phyloP scores from a whole-genome alignment of 2,888 invertebrate genomes.

The Spodoptera littoralis region DNA sequence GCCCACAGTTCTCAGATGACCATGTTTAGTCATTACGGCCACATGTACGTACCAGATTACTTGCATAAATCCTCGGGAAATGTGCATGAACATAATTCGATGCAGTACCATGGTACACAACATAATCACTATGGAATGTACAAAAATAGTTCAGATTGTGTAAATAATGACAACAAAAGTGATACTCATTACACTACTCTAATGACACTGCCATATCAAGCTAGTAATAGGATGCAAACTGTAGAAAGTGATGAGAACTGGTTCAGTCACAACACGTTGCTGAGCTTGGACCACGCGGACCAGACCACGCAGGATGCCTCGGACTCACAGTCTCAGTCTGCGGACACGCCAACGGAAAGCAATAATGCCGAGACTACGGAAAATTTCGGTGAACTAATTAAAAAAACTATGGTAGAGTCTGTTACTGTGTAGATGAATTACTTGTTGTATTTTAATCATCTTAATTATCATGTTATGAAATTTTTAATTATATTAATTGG shows the following conservation, averaged over 20 bases:
- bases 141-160: constrained; percentile 77
- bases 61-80: constrained; percentile 75
- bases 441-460: constrained; percentile 82
- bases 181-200: constrained; percentile 91
- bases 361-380: constrained; percentile 84
- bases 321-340: constrained; percentile 64
- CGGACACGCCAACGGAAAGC: constrained; percentile 64
- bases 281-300: constrained; percentile 79
- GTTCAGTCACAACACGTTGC: constrained; percentile 83
- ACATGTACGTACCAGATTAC: constrained; percentile 84
- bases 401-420: constrained; percentile 97
- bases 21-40: constrained; percentile 86
- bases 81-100: constrained; percentile 71
- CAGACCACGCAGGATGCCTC: constrained; percentile 77
- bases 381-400: constrained; percentile 97
- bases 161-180: constrained; percentile 83
- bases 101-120: constrained; percentile 76
- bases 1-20: constrained; percentile 86
- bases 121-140: constrained; percentile 82
- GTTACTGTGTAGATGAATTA: constrained; percentile 92
- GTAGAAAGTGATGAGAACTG: constrained; percentile 87
- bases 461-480: constrained; percentile 82
- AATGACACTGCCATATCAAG: constrained; percentile 90
- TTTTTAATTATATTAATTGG: constrained; percentile 83
- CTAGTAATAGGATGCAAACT: constrained; percentile 91